Conservation (phyloP, 2,113 vertebrate species). For the Pagrus major region DNA sequence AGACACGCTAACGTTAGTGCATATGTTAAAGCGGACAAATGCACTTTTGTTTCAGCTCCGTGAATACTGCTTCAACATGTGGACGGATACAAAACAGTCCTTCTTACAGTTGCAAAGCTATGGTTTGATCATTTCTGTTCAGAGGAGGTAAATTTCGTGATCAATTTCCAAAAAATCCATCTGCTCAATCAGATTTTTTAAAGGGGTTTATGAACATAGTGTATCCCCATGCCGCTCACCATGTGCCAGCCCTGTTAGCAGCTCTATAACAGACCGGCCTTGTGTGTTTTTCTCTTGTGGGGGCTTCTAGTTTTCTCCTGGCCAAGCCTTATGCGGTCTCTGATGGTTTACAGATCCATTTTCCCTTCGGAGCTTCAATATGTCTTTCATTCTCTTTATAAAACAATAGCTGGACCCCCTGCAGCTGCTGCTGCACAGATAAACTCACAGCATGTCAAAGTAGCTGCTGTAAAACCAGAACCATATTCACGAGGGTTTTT, state of each 20-base stretch:
- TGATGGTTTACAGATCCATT: conserved; percentile 26
- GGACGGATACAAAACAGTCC: too few relatives aligned
- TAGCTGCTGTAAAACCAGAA: not conserved
- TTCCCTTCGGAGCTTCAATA: not conserved
- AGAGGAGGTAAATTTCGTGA: not conserved
- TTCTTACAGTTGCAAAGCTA: too few relatives aligned
- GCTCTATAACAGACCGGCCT: not conserved
- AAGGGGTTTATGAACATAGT: not conserved
- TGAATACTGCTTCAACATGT: too few relatives aligned
- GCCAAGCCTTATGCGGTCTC: conserved; percentile 32
- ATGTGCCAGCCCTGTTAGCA: not conserved
- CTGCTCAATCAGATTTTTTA: too few relatives aligned
- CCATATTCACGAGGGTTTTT: not conserved
- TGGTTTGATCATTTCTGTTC: not conserved
- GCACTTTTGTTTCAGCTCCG: too few relatives aligned
- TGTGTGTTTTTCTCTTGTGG: conserved; percentile 27
- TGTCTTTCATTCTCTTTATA: not conserved
- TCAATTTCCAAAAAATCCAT: too few relatives aligned
- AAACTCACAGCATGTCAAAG: not conserved
- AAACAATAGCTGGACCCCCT: not conserved
- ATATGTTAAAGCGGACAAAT: too few relatives aligned
- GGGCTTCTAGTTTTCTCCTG: not conserved
- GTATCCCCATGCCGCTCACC: not conserved
- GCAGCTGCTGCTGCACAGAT: not conserved
- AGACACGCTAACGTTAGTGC: too few relatives aligned